These are phyloP conservation scores for Imbricaverruca yamaguchii DNA, from an alignment of 2,888 invertebrate genomes.

Conservation along the genomic window DNA sequence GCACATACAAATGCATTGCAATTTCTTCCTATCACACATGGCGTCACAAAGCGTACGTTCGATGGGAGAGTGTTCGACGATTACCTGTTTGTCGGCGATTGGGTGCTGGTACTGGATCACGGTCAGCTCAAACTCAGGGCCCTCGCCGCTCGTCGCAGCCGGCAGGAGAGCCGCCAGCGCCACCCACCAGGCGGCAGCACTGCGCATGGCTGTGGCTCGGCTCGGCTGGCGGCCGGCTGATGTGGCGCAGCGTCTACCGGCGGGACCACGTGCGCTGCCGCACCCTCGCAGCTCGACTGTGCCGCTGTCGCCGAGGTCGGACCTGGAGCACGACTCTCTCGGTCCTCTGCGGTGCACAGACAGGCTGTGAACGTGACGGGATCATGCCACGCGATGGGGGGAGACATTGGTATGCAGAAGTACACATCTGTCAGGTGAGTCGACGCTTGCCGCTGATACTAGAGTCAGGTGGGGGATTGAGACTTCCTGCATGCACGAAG, in stretches of 20 bases:
- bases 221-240: neutral
- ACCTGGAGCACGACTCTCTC: neutral
- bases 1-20: neutral
- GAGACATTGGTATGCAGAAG: no score
- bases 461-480: no score
- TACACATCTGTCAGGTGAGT: no score
- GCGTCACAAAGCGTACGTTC: no score
- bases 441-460: no score
- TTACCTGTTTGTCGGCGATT: neutral
- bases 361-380: no score
- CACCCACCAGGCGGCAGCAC: neutral
- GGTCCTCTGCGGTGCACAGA: neutral
- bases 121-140: neutral
- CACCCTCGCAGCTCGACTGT: no score
- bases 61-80: no score
- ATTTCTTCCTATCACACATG: neutral
- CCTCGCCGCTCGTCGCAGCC: neutral
- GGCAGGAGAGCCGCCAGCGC: neutral
- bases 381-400: no score
- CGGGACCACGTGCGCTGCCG: no score
- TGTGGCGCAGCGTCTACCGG: neutral
- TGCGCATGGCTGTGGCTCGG: neutral
- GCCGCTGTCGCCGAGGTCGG: neutral
- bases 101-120: constrained; percentile 6
- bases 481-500: no score